These are phyloP conservation scores for Drosophila anomalipes DNA, from an alignment of 2,888 invertebrate genomes.

Conservation along the genomic window DNA sequence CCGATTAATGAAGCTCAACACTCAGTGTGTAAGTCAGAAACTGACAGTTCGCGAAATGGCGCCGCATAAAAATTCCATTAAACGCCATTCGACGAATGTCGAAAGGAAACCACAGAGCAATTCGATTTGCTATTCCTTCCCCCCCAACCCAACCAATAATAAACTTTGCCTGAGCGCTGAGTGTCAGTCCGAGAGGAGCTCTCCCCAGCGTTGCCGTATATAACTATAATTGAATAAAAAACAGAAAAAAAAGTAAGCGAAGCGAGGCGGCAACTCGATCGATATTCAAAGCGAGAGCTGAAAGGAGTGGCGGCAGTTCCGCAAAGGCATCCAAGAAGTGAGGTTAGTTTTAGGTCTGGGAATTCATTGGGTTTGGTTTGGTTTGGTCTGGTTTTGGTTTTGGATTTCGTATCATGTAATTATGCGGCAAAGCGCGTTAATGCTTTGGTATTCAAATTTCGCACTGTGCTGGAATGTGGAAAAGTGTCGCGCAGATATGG, in stretches of 20 bases:
- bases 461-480: constrained; percentile 51
- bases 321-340: constrained; percentile 22
- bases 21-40: constrained; percentile 12
- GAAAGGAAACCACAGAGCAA: constrained; percentile 59
- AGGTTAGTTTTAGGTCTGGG: constrained; percentile 19
- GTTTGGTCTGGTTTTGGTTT: background rate
- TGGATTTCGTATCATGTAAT: constrained; percentile 69
- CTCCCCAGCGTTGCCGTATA: constrained; percentile 20
- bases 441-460: constrained; percentile 79
- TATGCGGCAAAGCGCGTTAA: constrained; percentile 71
- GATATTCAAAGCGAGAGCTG: constrained; percentile 58
- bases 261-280: constrained; percentile 61
- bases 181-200: constrained; percentile 24
- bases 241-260: constrained; percentile 11
- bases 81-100: constrained; percentile 48
- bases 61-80: constrained; percentile 62
- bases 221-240: constrained; percentile 74
- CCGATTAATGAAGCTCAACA: constrained; percentile 23
- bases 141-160: constrained; percentile 3
- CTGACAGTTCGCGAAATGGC: constrained; percentile 34
- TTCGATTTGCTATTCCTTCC: constrained; percentile 54
- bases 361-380: constrained; percentile 12
- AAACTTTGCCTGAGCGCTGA: constrained; percentile 40
- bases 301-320: constrained; percentile 41
- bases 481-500: constrained; percentile 54